Conservation (phyloP, 1,140 invertebrate species). For the Lordiphosa clarofinis region DNA sequence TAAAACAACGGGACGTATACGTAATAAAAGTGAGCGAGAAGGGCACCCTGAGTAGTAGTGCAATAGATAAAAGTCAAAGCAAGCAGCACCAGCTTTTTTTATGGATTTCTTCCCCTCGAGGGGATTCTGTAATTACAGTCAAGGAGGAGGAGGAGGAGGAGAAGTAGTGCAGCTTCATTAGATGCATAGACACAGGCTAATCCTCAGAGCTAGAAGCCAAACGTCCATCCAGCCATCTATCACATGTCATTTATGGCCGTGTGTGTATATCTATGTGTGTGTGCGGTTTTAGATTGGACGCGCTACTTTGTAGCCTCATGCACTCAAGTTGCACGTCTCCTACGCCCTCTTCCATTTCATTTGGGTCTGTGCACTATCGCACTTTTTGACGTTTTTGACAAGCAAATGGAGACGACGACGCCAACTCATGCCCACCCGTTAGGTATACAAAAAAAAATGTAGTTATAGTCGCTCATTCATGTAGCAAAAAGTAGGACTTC, state of each 20-base stretch:
- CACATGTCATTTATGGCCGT: constrained; percentile 58
- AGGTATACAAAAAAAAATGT: constrained; percentile 51
- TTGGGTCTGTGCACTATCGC: constrained; percentile 16
- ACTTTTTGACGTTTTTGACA: constrained; percentile 69
- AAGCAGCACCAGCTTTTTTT: constrained; percentile 24
- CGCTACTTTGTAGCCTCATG: constrained; percentile 20
- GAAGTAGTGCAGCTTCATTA: constrained; percentile 41
- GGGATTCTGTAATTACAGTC: constrained; percentile 46
- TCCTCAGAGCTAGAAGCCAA: constrained; percentile 21
- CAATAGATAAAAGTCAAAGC: constrained; percentile 34
- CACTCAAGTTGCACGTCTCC: constrained; percentile 14
- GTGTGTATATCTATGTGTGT: constrained; percentile 12
- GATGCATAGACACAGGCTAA: constrained; percentile 42
- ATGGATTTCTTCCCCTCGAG: too few relatives aligned
- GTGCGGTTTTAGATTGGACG: constrained; percentile 28
- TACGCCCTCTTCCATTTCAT: constrained; percentile 13
- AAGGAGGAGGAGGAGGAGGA: neutral
- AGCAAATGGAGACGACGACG: constrained; percentile 15
- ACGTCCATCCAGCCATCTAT: constrained; percentile 56
- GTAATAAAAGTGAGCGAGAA: constrained; percentile 35
- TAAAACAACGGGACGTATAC: constrained; percentile 55
- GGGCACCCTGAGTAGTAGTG: neutral
- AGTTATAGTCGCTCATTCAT: constrained; percentile 69
- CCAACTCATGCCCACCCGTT: neutral
- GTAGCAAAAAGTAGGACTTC: constrained; percentile 57